These are phyloP conservation scores for Epinephelus fuscoguttatus DNA, from an alignment of 2,113 vertebrate species.

Conservation along the genomic window DNA sequence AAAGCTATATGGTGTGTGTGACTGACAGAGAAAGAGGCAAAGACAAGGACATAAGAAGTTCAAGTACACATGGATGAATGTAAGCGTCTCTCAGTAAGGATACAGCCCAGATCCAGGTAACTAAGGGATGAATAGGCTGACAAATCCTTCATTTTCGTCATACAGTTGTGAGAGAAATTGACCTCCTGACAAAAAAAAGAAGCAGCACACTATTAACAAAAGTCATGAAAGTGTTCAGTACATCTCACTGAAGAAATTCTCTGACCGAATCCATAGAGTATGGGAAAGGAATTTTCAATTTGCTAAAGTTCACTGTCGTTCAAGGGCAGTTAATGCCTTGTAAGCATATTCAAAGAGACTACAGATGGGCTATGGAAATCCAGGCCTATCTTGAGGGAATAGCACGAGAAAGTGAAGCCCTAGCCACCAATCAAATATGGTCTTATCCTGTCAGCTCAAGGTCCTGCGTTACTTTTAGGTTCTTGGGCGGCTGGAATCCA, in stretches of 20 bases:
- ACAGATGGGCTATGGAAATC: slow-evolving; percentile 79
- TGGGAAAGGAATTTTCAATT: slow-evolving; percentile 29
- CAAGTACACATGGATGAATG: background rate
- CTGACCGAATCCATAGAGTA: slow-evolving; percentile 22
- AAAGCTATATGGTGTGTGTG: background rate
- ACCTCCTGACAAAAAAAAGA: slow-evolving; percentile 85
- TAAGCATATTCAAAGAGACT: slow-evolving; percentile 75
- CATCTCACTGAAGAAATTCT: slow-evolving; percentile 24
- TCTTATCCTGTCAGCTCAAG: slow-evolving; percentile 76
- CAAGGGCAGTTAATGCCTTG: slow-evolving; percentile 70
- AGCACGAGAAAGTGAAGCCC: slow-evolving; percentile 54
- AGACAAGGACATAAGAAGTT: background rate
- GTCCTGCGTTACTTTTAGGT: slow-evolving; percentile 88
- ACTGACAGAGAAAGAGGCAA: background rate
- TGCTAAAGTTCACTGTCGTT: slow-evolving; percentile 61
- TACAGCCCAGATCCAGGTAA: slow-evolving; percentile 92
- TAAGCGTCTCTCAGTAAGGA: slow-evolving; percentile 85
- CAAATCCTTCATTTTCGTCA: slow-evolving; percentile 90
- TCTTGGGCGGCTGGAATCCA: slow-evolving; percentile 89
- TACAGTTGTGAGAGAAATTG: slow-evolving; percentile 91
- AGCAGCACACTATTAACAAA: slow-evolving; percentile 28
- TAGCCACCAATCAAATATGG: slow-evolving; percentile 67
- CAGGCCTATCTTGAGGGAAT: slow-evolving; percentile 69
- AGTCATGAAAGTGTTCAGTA: slow-evolving; percentile 10
- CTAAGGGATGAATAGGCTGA: slow-evolving; percentile 84